Conservation (phyloP, 2,888 invertebrate genomes). For the Trypoxylon attenuatum region DNA sequence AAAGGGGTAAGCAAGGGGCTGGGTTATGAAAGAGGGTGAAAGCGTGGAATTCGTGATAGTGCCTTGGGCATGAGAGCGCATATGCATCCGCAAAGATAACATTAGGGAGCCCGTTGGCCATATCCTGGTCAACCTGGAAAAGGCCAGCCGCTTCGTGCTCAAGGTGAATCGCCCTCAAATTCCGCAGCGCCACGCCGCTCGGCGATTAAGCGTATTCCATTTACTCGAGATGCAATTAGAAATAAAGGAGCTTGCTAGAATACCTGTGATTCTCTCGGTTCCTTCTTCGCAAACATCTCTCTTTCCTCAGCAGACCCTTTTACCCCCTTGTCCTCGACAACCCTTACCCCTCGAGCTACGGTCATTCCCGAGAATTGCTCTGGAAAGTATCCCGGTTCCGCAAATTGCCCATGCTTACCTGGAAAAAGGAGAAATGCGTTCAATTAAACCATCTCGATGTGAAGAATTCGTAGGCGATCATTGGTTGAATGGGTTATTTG, state of each 20-base stretch:
- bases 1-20: neutral
- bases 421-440: constrained; percentile 40
- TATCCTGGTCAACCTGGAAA: constrained; percentile 8
- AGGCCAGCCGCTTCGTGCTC: constrained; percentile 37
- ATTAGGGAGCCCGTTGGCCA: neutral
- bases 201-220: constrained; percentile 57
- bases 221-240: constrained; percentile 63
- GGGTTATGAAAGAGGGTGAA: neutral
- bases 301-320: constrained; percentile 20
- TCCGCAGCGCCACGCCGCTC: constrained; percentile 35
- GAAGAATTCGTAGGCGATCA: no score
- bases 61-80: neutral
- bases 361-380: constrained; percentile 28
- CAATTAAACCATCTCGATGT: constrained; percentile 43
- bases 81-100: neutral
- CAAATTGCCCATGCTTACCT: constrained; percentile 58
- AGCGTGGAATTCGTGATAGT: neutral
- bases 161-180: constrained; percentile 47
- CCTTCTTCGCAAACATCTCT: constrained; percentile 1
- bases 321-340: constrained; percentile 20
- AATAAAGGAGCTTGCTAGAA: constrained; percentile 59
- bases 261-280: constrained; percentile 41
- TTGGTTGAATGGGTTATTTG: no score
- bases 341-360: constrained; percentile 12
- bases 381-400: constrained; percentile 38